Evolutionary conservation across 2,113 vertebrate species (phyloP).

Genomic region (Junco hyemalis): DNA sequence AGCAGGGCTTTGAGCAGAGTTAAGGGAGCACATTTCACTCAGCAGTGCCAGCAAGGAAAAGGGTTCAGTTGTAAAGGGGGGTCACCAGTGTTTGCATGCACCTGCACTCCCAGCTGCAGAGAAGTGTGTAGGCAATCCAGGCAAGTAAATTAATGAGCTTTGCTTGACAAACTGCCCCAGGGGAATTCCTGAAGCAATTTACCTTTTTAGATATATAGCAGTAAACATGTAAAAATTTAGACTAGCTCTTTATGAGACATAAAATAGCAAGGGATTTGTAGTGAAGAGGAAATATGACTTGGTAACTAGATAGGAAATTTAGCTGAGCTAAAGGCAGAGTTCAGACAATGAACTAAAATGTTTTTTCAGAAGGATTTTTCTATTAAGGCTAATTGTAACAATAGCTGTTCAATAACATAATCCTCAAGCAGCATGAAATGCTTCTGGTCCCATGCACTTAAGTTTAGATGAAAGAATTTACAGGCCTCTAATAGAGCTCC

Average conservation of each 20-base stretch:
- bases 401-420: not conserved
- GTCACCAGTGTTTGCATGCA: not conserved
- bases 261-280: not conserved
- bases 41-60: not conserved
- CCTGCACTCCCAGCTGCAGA: not conserved
- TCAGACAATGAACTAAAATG: not conserved
- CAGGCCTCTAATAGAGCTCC: not conserved
- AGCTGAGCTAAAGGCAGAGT: constrained; percentile 1
- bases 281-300: not conserved
- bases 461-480: not conserved
- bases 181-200: not conserved
- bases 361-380: not conserved
- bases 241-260: not conserved
- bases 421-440: not conserved
- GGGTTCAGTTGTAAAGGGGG: not conserved
- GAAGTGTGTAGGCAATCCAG: not conserved
- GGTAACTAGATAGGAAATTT: not conserved
- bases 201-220: not conserved
- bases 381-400: not conserved
- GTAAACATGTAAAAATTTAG: not conserved
- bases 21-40: not conserved
- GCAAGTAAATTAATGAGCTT: constrained; percentile 7
- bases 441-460: not conserved
- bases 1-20: rapidly evolving
- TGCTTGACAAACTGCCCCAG: not conserved